Evolutionary conservation across 2,113 vertebrate species (phyloP), one percentile per base, ranked within the genome.

Genomic region (Tragelaphus imberbis): DNA sequence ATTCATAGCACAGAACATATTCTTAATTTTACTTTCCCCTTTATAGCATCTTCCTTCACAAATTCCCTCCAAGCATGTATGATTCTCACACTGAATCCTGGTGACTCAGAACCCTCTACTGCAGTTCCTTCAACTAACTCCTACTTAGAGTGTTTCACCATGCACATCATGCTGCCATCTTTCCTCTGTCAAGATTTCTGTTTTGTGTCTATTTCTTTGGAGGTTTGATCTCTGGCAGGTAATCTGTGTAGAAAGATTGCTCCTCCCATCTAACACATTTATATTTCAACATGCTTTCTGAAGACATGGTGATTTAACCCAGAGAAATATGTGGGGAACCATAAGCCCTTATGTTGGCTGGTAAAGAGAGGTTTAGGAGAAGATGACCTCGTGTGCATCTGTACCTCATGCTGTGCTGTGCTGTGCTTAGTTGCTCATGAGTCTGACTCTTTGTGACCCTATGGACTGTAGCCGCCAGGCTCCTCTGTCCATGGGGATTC

Each of bases 281-380:
- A 56, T 71, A 19, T 88, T 95, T 93, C 92, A 65, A 90, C 21
- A 63, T 10, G 55, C 3, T 92, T 94, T 95, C 40, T 92, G 27
- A 88, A 88, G 71, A 71, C 33, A 75, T 0, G 25, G 7, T 85
- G 8, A 91, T 59, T 84, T 84, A 82, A 53, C 30, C 5, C 13
- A 71, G 49, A 89, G 49, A 25, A 44, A 77, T 59, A 61, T 1
- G 28, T 17, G 16, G 2, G 19, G 28, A 28, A 84, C 16, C 27
- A 12, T 8, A 65, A 95, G 56, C 2, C 33, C 21, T n/a, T 14
- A 15, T 10, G 3, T 2, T 44, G 65, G 2, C 13, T 75, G 7
- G 13, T 19, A 85, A 25, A 30, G 5, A 55, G 2, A 75, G 23
- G 30, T 40, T 47, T 61, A 28, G 7, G 19, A 3, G 90, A 55